Base-by-base conservation (phyloP, 1,140 invertebrate genomes). In the Colletes gigas region DNA sequence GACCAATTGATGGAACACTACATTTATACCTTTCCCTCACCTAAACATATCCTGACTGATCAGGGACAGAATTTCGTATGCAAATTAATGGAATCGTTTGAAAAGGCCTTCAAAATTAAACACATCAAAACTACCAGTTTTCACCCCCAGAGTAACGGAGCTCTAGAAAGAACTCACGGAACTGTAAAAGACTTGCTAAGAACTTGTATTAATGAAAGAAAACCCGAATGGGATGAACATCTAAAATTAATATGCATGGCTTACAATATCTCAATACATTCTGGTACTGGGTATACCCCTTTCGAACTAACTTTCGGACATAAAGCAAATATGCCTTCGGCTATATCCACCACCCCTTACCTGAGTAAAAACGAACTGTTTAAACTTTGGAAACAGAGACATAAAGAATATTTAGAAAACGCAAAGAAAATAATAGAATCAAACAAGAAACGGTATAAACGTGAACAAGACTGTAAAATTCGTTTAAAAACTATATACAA, bases 21-120 rank as follows among this genome's bases (percentile, higher is more conserved):
- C 59, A 83, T 92, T n/a, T 82, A 67, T 21, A 85, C 78, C 30
- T 90, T 84, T 79, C 88, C 86, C 62, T 81, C 87, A 12, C 87
- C 89, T 5, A 69, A 86, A 19, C 65, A 52, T 1, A 86, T 90
- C 15, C 39, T 90, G 14, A 87, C 88, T 0, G 87, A 90, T 79
- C 81, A 87, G 83, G 89, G 88, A 14, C 17, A 14, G 5, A 82
- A 90, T 71, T 90, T 90, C 62, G 82, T 71, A 8, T 81, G 68
- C 14, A 70, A 89, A 47, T 19, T 87, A 10, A 82, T 91, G 15
- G 80, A 87, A 67, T 30, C 80, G 71, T 72, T 88, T 55, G 73
- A 77, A 41, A 78, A 87, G 83, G 44, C 86, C 63, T 83, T 87
- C 55, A 78, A 74, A 74, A 89, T 87, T 21, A 71, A 82, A 47